Conservation (phyloP, 2,797 vertebrate genomes). For the Eleutherodactylus coqui region DNA sequence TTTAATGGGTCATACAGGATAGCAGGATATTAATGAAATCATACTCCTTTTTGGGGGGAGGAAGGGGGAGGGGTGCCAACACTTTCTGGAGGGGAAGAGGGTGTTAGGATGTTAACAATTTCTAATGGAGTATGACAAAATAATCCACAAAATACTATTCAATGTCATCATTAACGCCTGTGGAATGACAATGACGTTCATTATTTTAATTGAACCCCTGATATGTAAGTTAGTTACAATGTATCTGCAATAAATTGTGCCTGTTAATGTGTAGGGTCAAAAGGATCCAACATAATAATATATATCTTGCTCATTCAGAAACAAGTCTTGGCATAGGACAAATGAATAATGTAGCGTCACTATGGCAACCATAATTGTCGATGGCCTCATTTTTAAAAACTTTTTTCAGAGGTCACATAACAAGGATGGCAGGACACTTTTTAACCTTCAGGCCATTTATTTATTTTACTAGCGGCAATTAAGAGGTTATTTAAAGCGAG, state of each 20-base stretch:
- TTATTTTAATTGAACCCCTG: conserved; percentile 5
- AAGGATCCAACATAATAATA: neutral
- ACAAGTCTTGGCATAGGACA: neutral
- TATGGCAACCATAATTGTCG: neutral
- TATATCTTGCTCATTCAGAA: neutral
- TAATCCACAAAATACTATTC: neutral
- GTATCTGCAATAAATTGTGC: neutral
- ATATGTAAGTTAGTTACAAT: neutral
- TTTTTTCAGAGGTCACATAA: neutral
- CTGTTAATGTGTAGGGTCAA: neutral
- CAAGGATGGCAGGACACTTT: too few species aligned
- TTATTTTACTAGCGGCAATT: neutral
- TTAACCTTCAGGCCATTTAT: neutral
- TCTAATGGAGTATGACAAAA: neutral
- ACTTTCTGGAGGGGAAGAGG: too few species aligned
- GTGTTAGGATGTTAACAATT: neutral
- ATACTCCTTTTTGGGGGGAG: too few species aligned
- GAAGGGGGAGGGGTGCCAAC: too few species aligned
- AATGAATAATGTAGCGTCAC: neutral
- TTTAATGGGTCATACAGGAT: too few species aligned
- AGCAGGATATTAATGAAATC: too few species aligned
- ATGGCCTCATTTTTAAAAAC: neutral
- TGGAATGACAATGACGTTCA: neutral
- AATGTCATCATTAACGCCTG: neutral
- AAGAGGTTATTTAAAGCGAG: conserved; percentile 1